Percentiles rank a stretch among this genome's conserved stretches.
phyloP scores from a whole-genome alignment of 37 sponge, comb jelly and placozoan species.

The Aphrocallistes beatrix region DNA sequence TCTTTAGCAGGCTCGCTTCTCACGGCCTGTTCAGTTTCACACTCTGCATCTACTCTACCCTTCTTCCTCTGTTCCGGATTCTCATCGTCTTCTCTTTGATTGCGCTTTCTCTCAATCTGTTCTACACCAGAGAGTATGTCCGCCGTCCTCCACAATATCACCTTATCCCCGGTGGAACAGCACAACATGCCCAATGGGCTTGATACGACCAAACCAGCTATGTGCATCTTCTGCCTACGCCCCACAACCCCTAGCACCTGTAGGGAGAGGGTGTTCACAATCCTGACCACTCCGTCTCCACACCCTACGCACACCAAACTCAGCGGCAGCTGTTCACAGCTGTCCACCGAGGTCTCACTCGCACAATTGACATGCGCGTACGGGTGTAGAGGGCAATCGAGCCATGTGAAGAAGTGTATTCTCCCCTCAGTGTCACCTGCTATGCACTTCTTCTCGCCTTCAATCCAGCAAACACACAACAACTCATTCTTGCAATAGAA shows the following conservation, averaged over 20 bases:
- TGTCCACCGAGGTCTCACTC: background rate
- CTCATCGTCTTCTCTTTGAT: background rate
- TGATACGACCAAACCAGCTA: background rate
- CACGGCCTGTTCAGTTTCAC: background rate
- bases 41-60: no score
- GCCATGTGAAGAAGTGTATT: background rate
- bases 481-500: background rate
- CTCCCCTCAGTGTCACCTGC: background rate
- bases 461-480: background rate
- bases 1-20: background rate
- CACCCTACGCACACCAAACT: background rate
- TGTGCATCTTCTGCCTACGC: background rate
- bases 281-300: slow-evolving; percentile 5
- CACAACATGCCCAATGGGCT: background rate
- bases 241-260: background rate
- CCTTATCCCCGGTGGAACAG: background rate
- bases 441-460: background rate
- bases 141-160: background rate
- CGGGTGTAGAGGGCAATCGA: background rate
- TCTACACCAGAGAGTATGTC: background rate
- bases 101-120: background rate
- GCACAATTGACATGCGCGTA: background rate
- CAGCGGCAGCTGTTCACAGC: background rate
- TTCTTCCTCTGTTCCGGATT: no score
- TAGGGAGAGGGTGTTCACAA: background rate